These are phyloP conservation scores for Chrysocyon brachyurus DNA, from an alignment of 2,797 vertebrate genomes.

Conservation along the genomic window DNA sequence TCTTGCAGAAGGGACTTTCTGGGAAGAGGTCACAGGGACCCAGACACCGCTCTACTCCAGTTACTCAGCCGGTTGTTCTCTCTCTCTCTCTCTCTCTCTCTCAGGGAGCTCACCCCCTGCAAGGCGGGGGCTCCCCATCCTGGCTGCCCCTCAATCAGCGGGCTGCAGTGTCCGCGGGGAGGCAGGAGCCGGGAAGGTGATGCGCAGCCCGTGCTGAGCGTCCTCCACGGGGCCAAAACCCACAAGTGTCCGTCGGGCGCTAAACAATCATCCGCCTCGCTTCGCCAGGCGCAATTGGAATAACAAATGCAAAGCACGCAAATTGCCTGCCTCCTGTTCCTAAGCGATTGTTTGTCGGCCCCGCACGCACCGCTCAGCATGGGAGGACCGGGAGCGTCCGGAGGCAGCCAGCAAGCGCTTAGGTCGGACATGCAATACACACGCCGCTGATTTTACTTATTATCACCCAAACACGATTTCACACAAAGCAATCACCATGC, in stretches of 20 bases:
- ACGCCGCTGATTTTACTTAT: constrained; percentile 88
- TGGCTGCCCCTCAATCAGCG: not conserved
- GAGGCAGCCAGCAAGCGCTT: constrained; percentile 78
- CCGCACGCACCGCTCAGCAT: constrained; percentile 86
- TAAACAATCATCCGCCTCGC: constrained; percentile 81
- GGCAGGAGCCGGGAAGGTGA: not conserved
- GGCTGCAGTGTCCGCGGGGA: not conserved
- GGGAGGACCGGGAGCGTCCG: constrained; percentile 75
- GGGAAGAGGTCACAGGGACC: not conserved
- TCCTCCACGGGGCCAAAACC: constrained; percentile 56
- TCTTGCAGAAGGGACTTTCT: not conserved
- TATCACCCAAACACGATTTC: constrained; percentile 89
- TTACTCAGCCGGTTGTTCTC: not conserved
- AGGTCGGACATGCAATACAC: constrained; percentile 82
- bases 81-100: not conserved
- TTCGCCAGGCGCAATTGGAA: constrained; percentile 83
- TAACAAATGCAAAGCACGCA: constrained; percentile 87
- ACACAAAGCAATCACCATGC: constrained; percentile 87
- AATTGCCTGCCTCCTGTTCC: constrained; percentile 88
- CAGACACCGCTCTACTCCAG: not conserved
- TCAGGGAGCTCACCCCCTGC: not conserved
- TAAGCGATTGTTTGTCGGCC: constrained; percentile 88
- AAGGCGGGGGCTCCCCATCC: not conserved
- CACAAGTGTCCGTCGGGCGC: constrained; percentile 70
- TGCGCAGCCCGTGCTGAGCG: not conserved